phyloP scores from a whole-genome alignment of 2,797 vertebrate species.

The Sebastes flavidus region DNA sequence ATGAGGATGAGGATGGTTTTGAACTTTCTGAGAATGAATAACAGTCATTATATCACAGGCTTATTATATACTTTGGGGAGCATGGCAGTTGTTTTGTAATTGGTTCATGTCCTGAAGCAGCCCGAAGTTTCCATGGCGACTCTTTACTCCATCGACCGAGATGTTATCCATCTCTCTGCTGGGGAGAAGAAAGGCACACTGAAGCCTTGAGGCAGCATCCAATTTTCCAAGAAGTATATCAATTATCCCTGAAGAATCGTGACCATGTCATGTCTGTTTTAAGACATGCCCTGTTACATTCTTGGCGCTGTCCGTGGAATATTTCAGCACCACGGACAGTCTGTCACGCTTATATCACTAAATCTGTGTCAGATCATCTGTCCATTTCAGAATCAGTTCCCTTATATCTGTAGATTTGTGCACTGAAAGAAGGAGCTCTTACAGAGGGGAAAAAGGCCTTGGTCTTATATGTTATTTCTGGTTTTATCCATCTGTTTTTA shows the following conservation, averaged over 20 bases:
- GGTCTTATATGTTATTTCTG: background rate
- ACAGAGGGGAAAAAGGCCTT: background rate
- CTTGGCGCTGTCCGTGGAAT: background rate
- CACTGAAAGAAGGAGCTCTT: background rate
- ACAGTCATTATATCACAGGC: background rate
- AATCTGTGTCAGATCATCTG: background rate
- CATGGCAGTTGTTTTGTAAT: constrained; percentile 34
- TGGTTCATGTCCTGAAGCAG: constrained; percentile 46
- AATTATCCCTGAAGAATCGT: background rate
- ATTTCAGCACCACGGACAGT: constrained; percentile 6
- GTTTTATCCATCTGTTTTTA: background rate
- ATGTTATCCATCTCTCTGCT: constrained; percentile 31
- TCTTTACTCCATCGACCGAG: constrained; percentile 38
- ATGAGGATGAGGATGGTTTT: background rate
- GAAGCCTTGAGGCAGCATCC: background rate
- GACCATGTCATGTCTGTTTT: background rate
- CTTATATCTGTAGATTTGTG: background rate
- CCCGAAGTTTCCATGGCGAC: constrained; percentile 69
- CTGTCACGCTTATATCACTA: background rate
- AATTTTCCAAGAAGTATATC: background rate
- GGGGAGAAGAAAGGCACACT: background rate
- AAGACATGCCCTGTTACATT: no score
- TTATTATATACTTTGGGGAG: constrained; percentile 32
- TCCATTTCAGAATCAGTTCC: background rate
- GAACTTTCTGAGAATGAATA: constrained; percentile 10